Evolutionary conservation across 92 coral and sea anemone genomes (phyloP).

Genomic region (Virgularia gustaviana): DNA sequence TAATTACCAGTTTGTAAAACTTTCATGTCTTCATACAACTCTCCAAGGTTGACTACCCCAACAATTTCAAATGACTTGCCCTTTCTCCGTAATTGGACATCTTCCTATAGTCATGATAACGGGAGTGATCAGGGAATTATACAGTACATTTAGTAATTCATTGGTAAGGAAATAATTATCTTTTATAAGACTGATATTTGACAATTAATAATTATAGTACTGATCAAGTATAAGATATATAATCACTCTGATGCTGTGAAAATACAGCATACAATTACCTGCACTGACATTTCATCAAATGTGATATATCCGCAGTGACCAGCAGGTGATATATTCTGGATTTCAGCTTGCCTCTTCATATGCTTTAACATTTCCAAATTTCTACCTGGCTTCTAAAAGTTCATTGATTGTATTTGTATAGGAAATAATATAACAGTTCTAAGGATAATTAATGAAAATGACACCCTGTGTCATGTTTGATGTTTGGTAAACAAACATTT

Average conservation of each 20-base stretch:
- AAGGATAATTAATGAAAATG: neutral
- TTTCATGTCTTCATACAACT: slow-evolving; percentile 13
- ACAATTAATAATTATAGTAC: no score
- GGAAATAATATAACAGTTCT: neutral
- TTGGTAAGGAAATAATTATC: no score
- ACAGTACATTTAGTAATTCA: no score
- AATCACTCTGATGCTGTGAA: no score
- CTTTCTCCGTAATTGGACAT: slow-evolving; percentile 8
- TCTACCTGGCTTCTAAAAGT: slow-evolving; percentile 8
- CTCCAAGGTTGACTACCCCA: slow-evolving; percentile 13
- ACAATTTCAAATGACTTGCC: slow-evolving; percentile 18
- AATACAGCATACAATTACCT: neutral
- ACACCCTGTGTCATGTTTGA: no score
- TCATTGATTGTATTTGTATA: neutral
- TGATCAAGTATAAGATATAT: no score
- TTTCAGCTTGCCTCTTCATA: slow-evolving; percentile 7
- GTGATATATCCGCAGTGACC: slow-evolving; percentile 14
- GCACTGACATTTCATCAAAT: slow-evolving; percentile 22
- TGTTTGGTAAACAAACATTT: no score
- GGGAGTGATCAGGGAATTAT: no score
- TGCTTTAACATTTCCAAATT: slow-evolving; percentile 6
- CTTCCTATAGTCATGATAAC: no score
- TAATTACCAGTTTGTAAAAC: slow-evolving; percentile 6
- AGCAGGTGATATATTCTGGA: slow-evolving; percentile 2
- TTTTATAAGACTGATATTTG: no score